These are phyloP conservation scores for Penaeus monodon DNA, from an alignment of 2,888 invertebrate genomes.

Conservation along the genomic window DNA sequence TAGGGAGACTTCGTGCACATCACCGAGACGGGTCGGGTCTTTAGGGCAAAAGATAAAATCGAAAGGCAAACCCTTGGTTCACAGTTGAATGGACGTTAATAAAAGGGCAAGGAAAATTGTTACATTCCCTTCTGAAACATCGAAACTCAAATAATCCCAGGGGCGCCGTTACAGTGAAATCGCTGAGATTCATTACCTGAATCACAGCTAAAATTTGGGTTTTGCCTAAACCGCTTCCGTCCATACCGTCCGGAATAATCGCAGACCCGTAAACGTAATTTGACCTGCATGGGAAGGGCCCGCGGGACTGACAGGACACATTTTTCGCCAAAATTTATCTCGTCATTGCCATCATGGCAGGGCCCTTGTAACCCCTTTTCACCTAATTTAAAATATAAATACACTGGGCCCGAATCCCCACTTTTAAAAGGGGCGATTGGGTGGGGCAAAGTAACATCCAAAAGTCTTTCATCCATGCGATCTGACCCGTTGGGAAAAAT, in stretches of 20 bases:
- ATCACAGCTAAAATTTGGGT: background rate
- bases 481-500: background rate
- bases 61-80: too few species aligned
- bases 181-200: background rate
- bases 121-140: background rate
- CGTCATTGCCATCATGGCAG: constrained; percentile 12
- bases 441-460: background rate
- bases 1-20: too few species aligned
- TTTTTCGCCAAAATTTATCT: background rate
- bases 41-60: too few species aligned
- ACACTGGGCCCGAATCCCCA: background rate
- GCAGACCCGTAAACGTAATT: background rate
- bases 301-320: background rate
- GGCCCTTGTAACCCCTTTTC: background rate
- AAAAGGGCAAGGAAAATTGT: background rate
- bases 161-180: background rate
- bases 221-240: background rate
- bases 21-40: too few species aligned
- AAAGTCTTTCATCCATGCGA: background rate
- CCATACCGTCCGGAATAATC: background rate
- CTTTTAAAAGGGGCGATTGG: background rate
- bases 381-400: background rate
- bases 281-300: background rate
- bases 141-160: background rate
- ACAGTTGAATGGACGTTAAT: background rate